phyloP scores from a whole-genome alignment of 2,797 vertebrate genomes.

The Pteronotus mesoamericanus region DNA sequence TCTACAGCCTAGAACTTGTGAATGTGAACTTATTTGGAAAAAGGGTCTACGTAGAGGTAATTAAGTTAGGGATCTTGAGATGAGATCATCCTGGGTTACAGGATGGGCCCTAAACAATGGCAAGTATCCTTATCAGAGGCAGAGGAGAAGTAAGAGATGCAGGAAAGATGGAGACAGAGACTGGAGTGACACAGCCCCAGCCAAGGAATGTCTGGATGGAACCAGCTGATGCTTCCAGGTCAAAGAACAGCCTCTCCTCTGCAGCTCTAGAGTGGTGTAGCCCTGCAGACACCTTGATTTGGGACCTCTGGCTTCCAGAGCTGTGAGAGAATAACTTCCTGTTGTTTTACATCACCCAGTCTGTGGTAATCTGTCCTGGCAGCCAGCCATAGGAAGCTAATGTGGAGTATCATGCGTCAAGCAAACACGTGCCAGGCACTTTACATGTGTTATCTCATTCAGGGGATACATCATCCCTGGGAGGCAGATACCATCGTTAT shows the following conservation, averaged over 20 bases:
- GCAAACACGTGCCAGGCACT: not conserved
- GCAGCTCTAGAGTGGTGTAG: not conserved
- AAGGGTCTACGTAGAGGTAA: not conserved
- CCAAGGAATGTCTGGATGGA: not conserved
- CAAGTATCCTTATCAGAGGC: not conserved
- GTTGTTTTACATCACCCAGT: not conserved
- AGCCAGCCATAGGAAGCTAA: not conserved
- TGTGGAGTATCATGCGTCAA: not conserved
- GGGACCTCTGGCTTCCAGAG: not conserved
- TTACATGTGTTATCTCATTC: not conserved
- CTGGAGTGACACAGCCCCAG: not conserved
- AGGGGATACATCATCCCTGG: not conserved
- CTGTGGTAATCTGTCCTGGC: not conserved
- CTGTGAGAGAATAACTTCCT: not conserved
- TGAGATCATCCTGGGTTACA: not conserved
- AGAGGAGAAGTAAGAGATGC: not conserved
- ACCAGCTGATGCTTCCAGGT: not conserved
- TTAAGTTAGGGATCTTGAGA: not conserved
- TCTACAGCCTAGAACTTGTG: not conserved
- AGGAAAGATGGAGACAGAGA: not conserved
- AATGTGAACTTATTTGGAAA: not conserved
- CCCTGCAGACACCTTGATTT: not conserved
- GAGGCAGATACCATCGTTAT: not conserved
- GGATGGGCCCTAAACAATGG: not conserved
- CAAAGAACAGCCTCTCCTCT: not conserved